Percentiles rank a stretch among this genome's conserved stretches.
phyloP scores from a whole-genome alignment of 2,797 vertebrate genomes.

The Pygocentrus nattereri region DNA sequence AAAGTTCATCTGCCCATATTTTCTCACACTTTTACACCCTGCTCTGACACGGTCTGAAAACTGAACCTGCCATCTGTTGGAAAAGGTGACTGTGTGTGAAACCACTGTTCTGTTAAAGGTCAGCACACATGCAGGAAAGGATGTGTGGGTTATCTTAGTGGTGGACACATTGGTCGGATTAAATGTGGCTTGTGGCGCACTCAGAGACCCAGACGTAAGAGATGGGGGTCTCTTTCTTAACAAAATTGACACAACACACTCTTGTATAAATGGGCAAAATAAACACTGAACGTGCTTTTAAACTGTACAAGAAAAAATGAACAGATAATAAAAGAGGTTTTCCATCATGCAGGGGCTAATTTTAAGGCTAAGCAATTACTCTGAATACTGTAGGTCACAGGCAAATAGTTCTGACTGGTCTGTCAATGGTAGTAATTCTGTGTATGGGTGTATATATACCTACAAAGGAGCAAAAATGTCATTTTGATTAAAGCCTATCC shows the following conservation, averaged over 20 bases:
- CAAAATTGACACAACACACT: conserved; percentile 29
- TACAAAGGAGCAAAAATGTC: not conserved
- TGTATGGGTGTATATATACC: not conserved
- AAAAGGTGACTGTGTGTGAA: conserved; percentile 33
- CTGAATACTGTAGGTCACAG: not conserved
- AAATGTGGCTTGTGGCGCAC: conserved; percentile 41
- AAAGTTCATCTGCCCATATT: conserved; percentile 39
- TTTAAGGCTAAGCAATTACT: not conserved
- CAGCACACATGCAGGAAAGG: conserved; percentile 48
- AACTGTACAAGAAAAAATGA: not conserved
- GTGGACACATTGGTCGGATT: conserved; percentile 23
- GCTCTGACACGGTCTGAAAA: conserved; percentile 17
- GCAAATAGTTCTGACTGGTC: not conserved
- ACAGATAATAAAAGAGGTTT: not conserved
- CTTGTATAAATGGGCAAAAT: conserved; percentile 19
- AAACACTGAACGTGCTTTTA: not conserved
- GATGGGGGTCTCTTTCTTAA: conserved; percentile 7
- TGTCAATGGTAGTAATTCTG: not conserved
- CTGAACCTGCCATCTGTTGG: conserved; percentile 18
- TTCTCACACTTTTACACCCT: conserved; percentile 44
- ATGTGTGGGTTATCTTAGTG: conserved; percentile 49
- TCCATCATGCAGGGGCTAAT: not conserved
- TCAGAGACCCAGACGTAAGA: not conserved
- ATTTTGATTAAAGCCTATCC: conserved; percentile 28
- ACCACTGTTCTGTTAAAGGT: conserved; percentile 27